Evolutionary conservation across 2,888 invertebrate species (phyloP).

Genomic region (Sesia bembeciformis): DNA sequence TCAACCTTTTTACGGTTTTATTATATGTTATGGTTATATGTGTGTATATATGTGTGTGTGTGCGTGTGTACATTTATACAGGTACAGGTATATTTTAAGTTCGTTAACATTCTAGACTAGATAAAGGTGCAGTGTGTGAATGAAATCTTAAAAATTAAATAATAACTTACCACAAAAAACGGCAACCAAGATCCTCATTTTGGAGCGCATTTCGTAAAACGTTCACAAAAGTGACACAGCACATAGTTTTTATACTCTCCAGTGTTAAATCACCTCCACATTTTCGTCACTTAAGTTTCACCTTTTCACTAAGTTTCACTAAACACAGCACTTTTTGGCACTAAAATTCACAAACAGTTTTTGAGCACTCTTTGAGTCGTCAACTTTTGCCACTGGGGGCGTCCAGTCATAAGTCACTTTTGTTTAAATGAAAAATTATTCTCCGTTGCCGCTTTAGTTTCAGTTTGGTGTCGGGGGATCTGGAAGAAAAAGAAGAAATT

Average conservation of each 20-base stretch:
- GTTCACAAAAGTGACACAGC: constrained; percentile 26
- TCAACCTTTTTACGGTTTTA: too few species aligned
- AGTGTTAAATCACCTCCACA: constrained; percentile 42
- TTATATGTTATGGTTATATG: too few species aligned
- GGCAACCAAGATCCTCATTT: constrained; percentile 33
- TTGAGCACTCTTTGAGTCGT: background rate
- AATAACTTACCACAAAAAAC: constrained; percentile 47
- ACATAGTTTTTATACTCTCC: constrained; percentile 36
- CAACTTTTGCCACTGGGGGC: background rate
- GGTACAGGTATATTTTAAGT: too few species aligned
- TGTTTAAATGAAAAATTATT: too few species aligned
- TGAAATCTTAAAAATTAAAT: background rate
- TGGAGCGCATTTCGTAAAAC: constrained; percentile 51
- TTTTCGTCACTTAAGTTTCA: constrained; percentile 15
- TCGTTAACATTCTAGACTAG: background rate
- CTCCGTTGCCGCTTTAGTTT: too few species aligned
- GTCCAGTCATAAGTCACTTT: too few species aligned
- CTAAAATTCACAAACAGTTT: background rate
- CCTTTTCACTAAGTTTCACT: constrained; percentile 2
- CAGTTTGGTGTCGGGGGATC: too few species aligned
- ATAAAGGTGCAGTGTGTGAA: background rate
- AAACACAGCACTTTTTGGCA: constrained; percentile 3
- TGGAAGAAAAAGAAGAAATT: too few species aligned
- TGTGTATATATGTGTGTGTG: too few species aligned
- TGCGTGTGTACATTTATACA: too few species aligned